Conservation (phyloP, 2,888 invertebrate genomes). For the Eupelmus urozonus region DNA sequence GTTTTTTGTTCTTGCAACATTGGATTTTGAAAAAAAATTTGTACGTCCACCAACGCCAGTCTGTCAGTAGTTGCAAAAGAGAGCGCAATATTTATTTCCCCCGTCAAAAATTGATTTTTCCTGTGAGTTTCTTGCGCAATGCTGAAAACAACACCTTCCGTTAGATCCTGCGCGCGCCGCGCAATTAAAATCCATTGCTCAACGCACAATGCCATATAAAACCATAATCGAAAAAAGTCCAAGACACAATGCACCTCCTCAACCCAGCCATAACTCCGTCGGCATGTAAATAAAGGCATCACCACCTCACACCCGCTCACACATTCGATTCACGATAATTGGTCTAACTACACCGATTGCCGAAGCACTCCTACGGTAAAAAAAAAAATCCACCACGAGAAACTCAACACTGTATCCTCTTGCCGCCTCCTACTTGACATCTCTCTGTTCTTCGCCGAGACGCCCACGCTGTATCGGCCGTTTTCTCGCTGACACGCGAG, state of each 20-base stretch:
- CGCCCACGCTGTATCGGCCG: constrained; percentile 37
- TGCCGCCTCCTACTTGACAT: constrained; percentile 28
- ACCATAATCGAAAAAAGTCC: constrained; percentile 12
- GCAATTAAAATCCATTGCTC: constrained; percentile 21
- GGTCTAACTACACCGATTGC: constrained; percentile 20
- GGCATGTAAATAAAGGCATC: constrained; percentile 39
- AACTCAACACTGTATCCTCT: background rate
- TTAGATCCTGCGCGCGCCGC: background rate
- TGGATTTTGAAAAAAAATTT: too few species aligned
- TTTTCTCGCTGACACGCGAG: constrained; percentile 27
- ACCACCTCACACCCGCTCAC: constrained; percentile 43
- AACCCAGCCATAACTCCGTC: background rate
- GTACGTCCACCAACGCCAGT: too few species aligned
- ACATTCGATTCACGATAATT: constrained; percentile 51
- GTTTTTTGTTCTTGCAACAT: too few species aligned
- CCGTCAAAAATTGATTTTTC: background rate
- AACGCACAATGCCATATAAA: constrained; percentile 20
- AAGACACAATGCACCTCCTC: constrained; percentile 1
- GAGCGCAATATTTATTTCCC: background rate
- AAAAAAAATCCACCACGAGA: background rate
- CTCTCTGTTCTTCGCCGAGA: constrained; percentile 15
- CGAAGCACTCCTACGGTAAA: background rate
- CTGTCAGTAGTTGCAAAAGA: too few species aligned
- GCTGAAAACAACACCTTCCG: background rate
- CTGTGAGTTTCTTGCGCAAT: background rate